Evolutionary conservation across 2,797 vertebrate species (phyloP).

Genomic region (Amphiprion clarkii): DNA sequence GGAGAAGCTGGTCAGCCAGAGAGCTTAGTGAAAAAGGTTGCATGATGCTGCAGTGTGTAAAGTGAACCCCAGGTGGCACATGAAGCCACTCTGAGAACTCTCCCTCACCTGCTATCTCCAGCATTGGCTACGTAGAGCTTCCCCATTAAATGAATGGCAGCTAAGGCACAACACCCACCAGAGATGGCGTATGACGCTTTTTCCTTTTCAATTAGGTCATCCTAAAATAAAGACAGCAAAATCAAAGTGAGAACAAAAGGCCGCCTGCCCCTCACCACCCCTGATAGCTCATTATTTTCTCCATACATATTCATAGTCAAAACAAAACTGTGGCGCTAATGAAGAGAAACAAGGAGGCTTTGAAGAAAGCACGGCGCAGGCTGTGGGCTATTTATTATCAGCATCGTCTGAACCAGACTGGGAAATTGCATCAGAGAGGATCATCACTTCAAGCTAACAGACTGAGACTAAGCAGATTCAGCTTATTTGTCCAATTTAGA

Average conservation of each 20-base stretch:
- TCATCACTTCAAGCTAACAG: background rate
- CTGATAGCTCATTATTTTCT: slow-evolving; percentile 27
- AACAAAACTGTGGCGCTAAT: slow-evolving; percentile 23
- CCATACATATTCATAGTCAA: slow-evolving; percentile 43
- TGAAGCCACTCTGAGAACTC: slow-evolving; percentile 9
- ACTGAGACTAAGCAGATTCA: background rate
- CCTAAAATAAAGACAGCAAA: slow-evolving; percentile 80
- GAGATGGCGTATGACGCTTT: slow-evolving; percentile 87
- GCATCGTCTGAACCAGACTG: slow-evolving; percentile 20
- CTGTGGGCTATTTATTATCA: slow-evolving; percentile 19
- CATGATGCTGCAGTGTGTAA: slow-evolving; percentile 36
- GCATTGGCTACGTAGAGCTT: slow-evolving; percentile 98
- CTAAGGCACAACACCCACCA: slow-evolving; percentile 96
- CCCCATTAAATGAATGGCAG: slow-evolving; percentile 92
- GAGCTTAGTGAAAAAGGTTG: background rate
- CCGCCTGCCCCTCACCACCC: background rate
- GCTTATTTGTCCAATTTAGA: background rate
- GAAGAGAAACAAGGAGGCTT: slow-evolving; percentile 32
- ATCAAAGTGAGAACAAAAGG: slow-evolving; percentile 19
- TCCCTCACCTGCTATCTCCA: slow-evolving; percentile 94
- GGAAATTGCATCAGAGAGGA: slow-evolving; percentile 5
- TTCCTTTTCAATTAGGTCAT: slow-evolving; percentile 93
- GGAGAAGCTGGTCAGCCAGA: background rate
- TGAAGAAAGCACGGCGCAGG: slow-evolving; percentile 19
- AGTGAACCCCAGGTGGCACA: slow-evolving; percentile 49